Base-by-base conservation (phyloP, 2,797 vertebrate species). In the Momotus momota region DNA sequence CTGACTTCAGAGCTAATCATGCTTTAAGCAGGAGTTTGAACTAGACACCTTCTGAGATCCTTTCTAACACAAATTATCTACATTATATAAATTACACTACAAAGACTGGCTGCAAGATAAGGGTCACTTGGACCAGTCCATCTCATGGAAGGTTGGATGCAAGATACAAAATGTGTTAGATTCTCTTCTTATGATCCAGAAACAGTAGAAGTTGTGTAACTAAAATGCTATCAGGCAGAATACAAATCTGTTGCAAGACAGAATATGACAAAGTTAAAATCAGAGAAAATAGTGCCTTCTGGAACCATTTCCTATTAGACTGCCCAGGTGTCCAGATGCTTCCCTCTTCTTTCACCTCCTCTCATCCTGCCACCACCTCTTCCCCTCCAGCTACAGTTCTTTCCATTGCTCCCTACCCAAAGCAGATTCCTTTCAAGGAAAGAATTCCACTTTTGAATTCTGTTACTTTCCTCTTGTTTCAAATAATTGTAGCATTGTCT, bases 401-500 rank as follows among this genome's bases (percentile, higher is more conserved):
- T 79, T 74, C 83, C 90, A 88, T 91, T 70, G 88, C 17, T 4
- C 45, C 4, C 21, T 85, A 66, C 81, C 73, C 77, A 83, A 95
- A 94, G 66, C 45, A 95, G 65, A 95, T 94, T 96, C 90, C 29
- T 94, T 94, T 92, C 83, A 88, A 93, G 78, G 62, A 93, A 95
- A 88, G 54, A 95, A 96, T 96, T 96, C 52, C 55, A 72, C 73
- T 92, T 90, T 35, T 72, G 70, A 94, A 90, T 90, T 89, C 67
- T 94, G 43, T 60, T 88, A 78, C 69, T 94, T 97, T 94, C 78
- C 66, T 92, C 91, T 90, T 88, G 79, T 87, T 96, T 96, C 58
- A 96, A 90, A 78, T 97, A 96, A 97, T 95, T 97, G 93, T 54
- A 93, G 85, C 48, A 96, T 92, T 96, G 97, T 96, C 93, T 96